Evolutionary conservation across 1,140 invertebrate species (phyloP), one percentile per base, ranked within the genome.

Genomic region (Papilio polytes): DNA sequence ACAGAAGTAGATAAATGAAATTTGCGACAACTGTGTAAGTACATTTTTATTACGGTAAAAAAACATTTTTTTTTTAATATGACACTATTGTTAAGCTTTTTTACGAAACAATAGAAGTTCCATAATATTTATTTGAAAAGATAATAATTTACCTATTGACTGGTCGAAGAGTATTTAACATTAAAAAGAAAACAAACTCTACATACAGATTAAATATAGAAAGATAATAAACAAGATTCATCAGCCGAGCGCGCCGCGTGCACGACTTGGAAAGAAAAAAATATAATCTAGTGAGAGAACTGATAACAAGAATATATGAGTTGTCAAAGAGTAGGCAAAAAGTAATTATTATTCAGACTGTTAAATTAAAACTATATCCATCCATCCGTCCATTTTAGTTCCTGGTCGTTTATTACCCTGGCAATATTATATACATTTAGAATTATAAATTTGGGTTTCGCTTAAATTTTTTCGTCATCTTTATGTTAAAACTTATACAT

Each of bases 211-310:
- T 22, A 46, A 74, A 74, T 51, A 74, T 48, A 51, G 41, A 48
- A 74, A 74, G 73, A 74, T 74, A 74, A 74, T 74, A 74, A 74
- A 22, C n/a, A 44, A 74, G 73, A 74, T 74, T 74, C 48, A 74
- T 74, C 73, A 22, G 73, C 44, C 1, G 73, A 9, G 36, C 44
- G 73, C 3, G 41, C 73, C 73, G 41, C 44, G 41, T 26, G 44
- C 73, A 46, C 72, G 41, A 44, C 44, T 73, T 41, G 18, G 46
- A 73, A 73, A 73, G 9, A 73, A 73, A 74, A 73, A 74, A 41
- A 73, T 41, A 10, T 41, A 46, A 36, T 70, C 26, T 72, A 15
- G 66, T 36, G 31, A 72, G 66, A 72, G 73, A 13, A 74, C 73
- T 74, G 73, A 74, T 74, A 74, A 72, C 63, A 74, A 41, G 73